Evolutionary conservation across 2,113 vertebrate genomes (phyloP).

Genomic region (Dolichallabes microphthalmus): DNA sequence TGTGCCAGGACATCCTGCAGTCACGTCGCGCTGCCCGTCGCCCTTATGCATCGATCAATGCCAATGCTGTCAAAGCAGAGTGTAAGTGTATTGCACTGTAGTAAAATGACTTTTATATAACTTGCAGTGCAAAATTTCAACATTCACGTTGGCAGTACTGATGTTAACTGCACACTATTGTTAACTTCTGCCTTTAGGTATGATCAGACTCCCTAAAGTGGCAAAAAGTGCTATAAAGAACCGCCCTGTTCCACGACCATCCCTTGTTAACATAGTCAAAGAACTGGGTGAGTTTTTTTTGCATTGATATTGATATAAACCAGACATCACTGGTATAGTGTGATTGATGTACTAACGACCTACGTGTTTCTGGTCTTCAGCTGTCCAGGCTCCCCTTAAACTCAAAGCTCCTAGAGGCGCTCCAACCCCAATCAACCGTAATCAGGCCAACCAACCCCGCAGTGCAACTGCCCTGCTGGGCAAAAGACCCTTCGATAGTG

Average conservation of each 20-base stretch:
- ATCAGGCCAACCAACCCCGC: conserved; percentile 84
- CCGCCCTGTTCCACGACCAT: conserved; percentile 78
- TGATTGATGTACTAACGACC: neutral
- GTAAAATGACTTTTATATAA: neutral
- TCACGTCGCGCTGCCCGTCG: conserved; percentile 84
- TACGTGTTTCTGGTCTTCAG: conserved; percentile 60
- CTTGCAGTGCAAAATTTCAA: neutral
- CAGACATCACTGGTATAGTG: neutral
- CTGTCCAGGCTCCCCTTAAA: conserved; percentile 86
- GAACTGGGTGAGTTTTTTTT: conserved; percentile 77
- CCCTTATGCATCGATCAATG: conserved; percentile 91
- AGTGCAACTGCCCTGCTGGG: conserved; percentile 79
- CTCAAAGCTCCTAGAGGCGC: conserved; percentile 85
- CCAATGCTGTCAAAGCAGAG: conserved; percentile 92
- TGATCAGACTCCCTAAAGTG: conserved; percentile 88
- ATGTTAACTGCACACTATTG: neutral
- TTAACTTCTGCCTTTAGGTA: conserved; percentile 69
- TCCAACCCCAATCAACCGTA: conserved; percentile 89
- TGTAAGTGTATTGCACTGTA: conserved; percentile 68
- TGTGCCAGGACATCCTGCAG: conserved; percentile 89
- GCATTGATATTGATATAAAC: neutral
- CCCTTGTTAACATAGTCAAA: conserved; percentile 84
- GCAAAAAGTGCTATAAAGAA: conserved; percentile 82
- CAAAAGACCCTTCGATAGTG: conserved; percentile 84
- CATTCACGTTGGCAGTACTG: neutral